phyloP scores from a whole-genome alignment of 2,113 vertebrate species.

The Scomber japonicus region DNA sequence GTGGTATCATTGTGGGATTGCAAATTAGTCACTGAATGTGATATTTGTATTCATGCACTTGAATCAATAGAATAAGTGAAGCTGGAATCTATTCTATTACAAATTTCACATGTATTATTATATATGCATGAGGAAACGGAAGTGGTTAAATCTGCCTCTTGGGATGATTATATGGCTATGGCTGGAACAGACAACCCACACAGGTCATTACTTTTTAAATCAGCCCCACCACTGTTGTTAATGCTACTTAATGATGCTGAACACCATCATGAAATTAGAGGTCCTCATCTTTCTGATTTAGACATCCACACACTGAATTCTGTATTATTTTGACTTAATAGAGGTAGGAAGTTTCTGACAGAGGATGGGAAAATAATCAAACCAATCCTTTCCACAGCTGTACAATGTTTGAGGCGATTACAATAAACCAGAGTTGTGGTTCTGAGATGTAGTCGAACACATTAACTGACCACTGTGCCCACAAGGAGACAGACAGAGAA shows the following conservation, averaged over 20 bases:
- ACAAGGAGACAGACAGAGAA: neutral
- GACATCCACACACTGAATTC: neutral
- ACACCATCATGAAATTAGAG: neutral
- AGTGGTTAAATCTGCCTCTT: too few species aligned
- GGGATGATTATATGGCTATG: too few species aligned
- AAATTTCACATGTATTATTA: too few species aligned
- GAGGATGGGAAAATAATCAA: neutral
- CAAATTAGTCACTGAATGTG: too few species aligned
- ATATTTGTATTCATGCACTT: too few species aligned
- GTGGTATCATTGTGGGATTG: too few species aligned
- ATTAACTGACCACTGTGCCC: neutral
- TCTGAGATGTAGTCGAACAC: neutral
- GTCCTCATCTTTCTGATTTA: neutral
- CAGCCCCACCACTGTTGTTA: neutral
- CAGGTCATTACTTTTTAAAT: neutral
- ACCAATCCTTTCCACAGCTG: neutral
- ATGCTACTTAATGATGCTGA: neutral
- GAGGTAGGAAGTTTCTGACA: neutral
- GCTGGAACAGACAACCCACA: too few species aligned
- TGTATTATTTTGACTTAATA: neutral
- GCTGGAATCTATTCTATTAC: neutral
- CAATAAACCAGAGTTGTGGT: neutral
- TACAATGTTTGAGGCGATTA: neutral
- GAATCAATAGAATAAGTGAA: neutral
- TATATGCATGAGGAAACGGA: too few species aligned